These are phyloP conservation scores for Gasterosteus nipponicus DNA, from an alignment of 2,113 vertebrate species.

Conservation along the genomic window DNA sequence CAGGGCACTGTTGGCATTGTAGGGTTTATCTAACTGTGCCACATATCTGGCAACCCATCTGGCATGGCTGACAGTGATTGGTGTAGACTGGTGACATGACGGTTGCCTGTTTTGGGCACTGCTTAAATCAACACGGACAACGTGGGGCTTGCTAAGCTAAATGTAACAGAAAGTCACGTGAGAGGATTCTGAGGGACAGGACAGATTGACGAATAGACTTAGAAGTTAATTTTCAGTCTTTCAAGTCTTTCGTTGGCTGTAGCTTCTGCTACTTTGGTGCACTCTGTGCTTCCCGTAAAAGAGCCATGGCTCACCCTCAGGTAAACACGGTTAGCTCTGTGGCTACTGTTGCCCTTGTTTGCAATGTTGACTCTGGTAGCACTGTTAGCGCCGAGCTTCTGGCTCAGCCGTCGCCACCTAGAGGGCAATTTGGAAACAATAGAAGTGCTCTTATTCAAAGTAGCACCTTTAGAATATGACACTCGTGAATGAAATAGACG, in stretches of 20 bases:
- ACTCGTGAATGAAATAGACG: too few relatives aligned
- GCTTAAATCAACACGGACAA: slow-evolving; percentile 48
- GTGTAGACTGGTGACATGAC: slow-evolving; percentile 49
- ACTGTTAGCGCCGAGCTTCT: too few relatives aligned
- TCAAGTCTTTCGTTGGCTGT: neutral
- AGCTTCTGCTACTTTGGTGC: neutral
- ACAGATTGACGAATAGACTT: neutral
- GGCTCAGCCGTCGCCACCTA: too few relatives aligned
- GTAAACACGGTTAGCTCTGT: too few relatives aligned
- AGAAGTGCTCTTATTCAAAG: too few relatives aligned
- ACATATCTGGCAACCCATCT: slow-evolving; percentile 65
- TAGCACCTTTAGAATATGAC: too few relatives aligned
- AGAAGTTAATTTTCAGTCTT: neutral
- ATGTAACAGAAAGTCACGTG: slow-evolving; percentile 6
- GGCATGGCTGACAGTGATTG: slow-evolving; percentile 47
- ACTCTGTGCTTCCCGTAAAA: neutral
- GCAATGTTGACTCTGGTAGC: too few relatives aligned
- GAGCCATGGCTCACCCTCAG: too few relatives aligned
- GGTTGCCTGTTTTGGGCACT: slow-evolving; percentile 45
- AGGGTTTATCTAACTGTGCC: slow-evolving; percentile 46
- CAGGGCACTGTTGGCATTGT: slow-evolving; percentile 29
- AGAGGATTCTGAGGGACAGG: slow-evolving; percentile 1
- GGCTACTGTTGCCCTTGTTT: too few relatives aligned
- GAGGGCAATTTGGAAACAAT: too few relatives aligned
- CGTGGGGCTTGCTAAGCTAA: slow-evolving; percentile 24